Conservation (phyloP, 2,113 vertebrate species). For the Oreochromis spilurus region DNA sequence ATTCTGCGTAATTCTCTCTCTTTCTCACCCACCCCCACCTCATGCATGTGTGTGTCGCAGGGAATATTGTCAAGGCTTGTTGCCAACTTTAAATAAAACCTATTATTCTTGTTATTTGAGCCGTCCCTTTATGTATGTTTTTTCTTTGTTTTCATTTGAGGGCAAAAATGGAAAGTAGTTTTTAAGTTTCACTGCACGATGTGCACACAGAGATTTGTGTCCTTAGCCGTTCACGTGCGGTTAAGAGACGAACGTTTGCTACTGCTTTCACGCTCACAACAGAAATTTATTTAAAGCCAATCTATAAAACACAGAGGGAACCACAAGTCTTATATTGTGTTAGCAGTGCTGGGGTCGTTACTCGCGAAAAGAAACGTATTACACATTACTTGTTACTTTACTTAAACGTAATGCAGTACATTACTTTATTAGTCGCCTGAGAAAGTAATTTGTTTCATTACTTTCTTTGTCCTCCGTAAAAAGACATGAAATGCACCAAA, state of each 20-base stretch:
- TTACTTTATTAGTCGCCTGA: not conserved
- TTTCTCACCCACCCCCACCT: not conserved
- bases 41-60: not conserved
- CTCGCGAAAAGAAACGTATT: not conserved
- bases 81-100: not conserved
- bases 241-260: not conserved
- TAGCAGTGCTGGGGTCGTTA: not conserved
- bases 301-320: slow-evolving; percentile 11
- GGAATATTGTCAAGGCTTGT: not conserved
- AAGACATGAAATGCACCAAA: not conserved
- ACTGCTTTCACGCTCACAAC: not conserved
- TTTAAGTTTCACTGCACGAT: not conserved
- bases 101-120: not conserved
- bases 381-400: not conserved
- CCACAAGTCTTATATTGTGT: not conserved
- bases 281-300: slow-evolving; percentile 24
- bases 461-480: not conserved
- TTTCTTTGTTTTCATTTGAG: not conserved
- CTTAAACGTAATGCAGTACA: not conserved
- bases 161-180: not conserved
- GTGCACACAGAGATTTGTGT: not conserved
- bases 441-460: not conserved
- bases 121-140: not conserved
- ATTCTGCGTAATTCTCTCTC: not conserved
- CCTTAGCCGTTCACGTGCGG: not conserved